A percentile compares a stretch with the other conserved stretches of the same genome.
These are phyloP conservation scores for Morpho achilles DNA, from an alignment of 2,888 invertebrate species.

Conservation along the genomic window DNA sequence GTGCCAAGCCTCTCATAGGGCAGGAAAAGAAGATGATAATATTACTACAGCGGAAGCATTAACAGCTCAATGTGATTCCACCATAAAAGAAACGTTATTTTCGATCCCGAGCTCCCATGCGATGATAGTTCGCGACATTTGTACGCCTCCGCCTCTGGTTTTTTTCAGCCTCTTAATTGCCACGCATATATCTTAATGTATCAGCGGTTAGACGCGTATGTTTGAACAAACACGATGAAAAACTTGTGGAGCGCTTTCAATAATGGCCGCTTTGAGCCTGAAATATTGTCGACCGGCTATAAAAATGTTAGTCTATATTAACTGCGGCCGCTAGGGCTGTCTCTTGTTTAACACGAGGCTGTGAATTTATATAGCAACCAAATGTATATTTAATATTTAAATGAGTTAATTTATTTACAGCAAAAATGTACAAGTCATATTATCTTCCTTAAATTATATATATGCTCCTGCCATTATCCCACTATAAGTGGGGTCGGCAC, in stretches of 20 bases:
- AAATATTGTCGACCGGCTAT: slow-evolving; percentile 47
- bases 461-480: too few species aligned
- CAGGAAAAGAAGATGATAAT: too few species aligned
- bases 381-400: too few species aligned
- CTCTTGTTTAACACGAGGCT: not conserved
- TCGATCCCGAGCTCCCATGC: slow-evolving; percentile 57
- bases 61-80: slow-evolving; percentile 42
- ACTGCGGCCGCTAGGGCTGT: slow-evolving; percentile 12
- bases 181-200: slow-evolving; percentile 49
- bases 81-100: slow-evolving; percentile 43
- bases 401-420: too few species aligned
- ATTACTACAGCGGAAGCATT: too few species aligned
- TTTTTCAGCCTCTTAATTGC: slow-evolving; percentile 67
- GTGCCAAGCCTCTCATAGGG: too few species aligned
- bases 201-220: slow-evolving; percentile 34
- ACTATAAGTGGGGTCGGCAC: too few species aligned
- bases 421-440: too few species aligned
- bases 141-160: slow-evolving; percentile 39
- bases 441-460: too few species aligned
- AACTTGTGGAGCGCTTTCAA: slow-evolving; percentile 41
- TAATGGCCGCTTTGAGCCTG: slow-evolving; percentile 44
- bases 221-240: slow-evolving; percentile 39
- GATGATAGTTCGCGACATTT: slow-evolving; percentile 57
- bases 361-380: too few species aligned
- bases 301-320: slow-evolving; percentile 45